Evolutionary conservation across 2,888 invertebrate genomes (phyloP), one percentile per base, ranked within the genome.

Genomic region (Tanypteryx hageni): DNA sequence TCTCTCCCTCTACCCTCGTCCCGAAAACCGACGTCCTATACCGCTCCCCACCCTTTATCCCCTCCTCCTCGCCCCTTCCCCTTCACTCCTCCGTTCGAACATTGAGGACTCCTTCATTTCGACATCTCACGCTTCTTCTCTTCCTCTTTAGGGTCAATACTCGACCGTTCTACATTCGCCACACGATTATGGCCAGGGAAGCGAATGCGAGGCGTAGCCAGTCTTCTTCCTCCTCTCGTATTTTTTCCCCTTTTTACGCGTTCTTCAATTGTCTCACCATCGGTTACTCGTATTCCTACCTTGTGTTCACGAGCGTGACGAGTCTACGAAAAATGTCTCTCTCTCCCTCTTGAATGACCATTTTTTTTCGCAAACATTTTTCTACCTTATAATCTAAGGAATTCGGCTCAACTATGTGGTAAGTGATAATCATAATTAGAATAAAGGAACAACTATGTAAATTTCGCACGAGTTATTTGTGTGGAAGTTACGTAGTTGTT

Each of bases 101-200:
- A 68, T 68, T 76, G 76, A 11, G 4, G 76, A 76, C 76, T 76
- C 27, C 76, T 76, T 76, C 76, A 76, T 76, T 76, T 76, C 76
- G 76, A 76, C 76, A 76, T 76, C 76, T 76, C 76, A 76, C 76
- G 76, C 27, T 76, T 76, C 76, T 76, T 76, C 76, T 76, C n/a
- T 76, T 76, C 64, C 64, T 68, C 76, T 76, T 76, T 76, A 76
- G 76, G 76, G 76, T 76, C 76, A 76, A 76, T 76, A 76, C 76
- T 76, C 76, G 76, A 14, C 76, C 76, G 76, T 76, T 76, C 76
- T 76, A 76, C 76, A 76, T 76, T 76, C 27, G 76, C 76, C 27
- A 76, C 76, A 76, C 76, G 76, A 76, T 76, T 27, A 27, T 76
- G 76, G 76, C 22, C 76, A 27, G 10, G 76, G 18, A 18, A 76